Evolutionary conservation across 1,140 invertebrate species (phyloP).

Genomic region (Pachypsylla venusta): DNA sequence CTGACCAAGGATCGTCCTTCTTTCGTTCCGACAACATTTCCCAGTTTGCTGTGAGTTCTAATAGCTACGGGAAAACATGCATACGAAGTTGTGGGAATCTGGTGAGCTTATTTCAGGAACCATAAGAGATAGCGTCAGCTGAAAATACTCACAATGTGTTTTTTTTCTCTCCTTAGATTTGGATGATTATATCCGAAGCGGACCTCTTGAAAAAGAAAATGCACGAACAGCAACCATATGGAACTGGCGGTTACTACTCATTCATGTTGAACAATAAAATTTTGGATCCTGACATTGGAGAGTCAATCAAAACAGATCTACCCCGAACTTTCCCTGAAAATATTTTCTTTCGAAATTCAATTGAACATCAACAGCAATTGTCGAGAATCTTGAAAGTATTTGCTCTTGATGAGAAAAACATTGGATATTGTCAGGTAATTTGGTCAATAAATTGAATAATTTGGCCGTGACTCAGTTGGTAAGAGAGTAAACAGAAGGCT

Average conservation of each 20-base stretch:
- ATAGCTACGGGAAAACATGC: too few relatives aligned
- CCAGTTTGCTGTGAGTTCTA: too few relatives aligned
- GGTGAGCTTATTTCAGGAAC: too few relatives aligned
- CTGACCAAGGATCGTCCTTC: too few relatives aligned
- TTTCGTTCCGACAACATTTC: too few relatives aligned
- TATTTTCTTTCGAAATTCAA: slow-evolving; percentile 68
- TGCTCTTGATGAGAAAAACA: slow-evolving; percentile 66
- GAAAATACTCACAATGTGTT: too few relatives aligned
- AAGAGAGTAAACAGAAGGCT: too few relatives aligned
- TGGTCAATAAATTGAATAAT: not conserved
- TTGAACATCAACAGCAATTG: slow-evolving; percentile 53
- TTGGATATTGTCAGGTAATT: slow-evolving; percentile 76
- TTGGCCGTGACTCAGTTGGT: too few relatives aligned
- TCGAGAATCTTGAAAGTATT: slow-evolving; percentile 78
- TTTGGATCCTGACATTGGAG: slow-evolving; percentile 37
- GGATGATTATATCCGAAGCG: slow-evolving; percentile 70
- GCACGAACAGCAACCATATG: slow-evolving; percentile 12
- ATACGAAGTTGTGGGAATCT: too few relatives aligned
- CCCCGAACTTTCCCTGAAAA: slow-evolving; percentile 88
- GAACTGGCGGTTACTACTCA: not conserved
- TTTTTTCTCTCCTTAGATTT: too few relatives aligned
- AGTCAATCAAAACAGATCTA: slow-evolving; percentile 69
- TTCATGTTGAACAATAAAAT: slow-evolving; percentile 34
- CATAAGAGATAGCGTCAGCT: too few relatives aligned
- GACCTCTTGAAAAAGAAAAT: slow-evolving; percentile 44